phyloP scores from a whole-genome alignment of 2,797 vertebrate species.

The Perodicticus potto region DNA sequence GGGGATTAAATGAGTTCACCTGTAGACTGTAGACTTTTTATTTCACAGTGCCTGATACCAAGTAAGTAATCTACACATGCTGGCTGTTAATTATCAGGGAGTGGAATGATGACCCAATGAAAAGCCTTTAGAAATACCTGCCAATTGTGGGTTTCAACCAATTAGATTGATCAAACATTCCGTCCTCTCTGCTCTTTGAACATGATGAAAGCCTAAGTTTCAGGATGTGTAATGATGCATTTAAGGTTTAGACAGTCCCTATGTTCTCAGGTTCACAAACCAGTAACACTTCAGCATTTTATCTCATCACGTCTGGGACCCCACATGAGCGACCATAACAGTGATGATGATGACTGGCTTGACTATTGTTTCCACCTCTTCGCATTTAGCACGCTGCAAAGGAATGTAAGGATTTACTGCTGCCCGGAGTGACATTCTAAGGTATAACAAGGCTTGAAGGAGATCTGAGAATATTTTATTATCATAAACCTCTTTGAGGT shows the following conservation, averaged over 20 bases:
- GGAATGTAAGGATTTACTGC: constrained; percentile 28
- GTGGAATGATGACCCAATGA: background rate
- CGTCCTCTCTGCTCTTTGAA: background rate
- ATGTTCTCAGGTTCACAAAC: background rate
- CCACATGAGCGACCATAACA: constrained; percentile 1
- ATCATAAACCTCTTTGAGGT: constrained; percentile 2
- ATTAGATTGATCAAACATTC: background rate
- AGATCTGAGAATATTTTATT: constrained; percentile 53
- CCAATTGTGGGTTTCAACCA: background rate
- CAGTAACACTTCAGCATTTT: background rate
- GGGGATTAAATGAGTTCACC: background rate
- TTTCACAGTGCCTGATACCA: background rate
- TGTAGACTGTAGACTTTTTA: background rate
- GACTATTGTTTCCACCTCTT: constrained; percentile 34
- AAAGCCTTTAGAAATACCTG: background rate
- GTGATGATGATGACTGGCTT: constrained; percentile 24
- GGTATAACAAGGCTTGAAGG: constrained; percentile 26
- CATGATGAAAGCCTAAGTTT: background rate
- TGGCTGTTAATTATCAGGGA: background rate
- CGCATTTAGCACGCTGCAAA: background rate
- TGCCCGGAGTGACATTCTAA: background rate
- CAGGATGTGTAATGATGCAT: background rate
- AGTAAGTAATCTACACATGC: background rate
- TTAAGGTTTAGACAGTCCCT: background rate
- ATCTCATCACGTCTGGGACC: background rate